Conservation (phyloP, 2,113 vertebrate genomes). For the Cephalopholis sonnerati region DNA sequence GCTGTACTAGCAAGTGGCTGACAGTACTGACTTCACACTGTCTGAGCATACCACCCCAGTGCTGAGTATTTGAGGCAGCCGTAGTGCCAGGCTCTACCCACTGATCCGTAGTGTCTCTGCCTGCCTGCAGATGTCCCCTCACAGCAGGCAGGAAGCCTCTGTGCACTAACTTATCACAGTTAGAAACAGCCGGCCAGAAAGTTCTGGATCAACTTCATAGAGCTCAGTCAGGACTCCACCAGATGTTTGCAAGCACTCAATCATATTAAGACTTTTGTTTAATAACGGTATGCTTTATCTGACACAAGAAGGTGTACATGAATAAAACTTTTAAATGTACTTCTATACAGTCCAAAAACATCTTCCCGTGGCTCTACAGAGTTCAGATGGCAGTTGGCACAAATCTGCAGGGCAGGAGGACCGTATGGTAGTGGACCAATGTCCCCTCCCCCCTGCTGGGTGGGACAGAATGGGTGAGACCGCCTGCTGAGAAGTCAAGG, state of each 20-base stretch:
- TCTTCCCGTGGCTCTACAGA: not conserved
- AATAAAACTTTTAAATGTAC: not conserved
- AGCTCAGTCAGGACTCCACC: not conserved
- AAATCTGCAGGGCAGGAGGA: conserved; percentile 15
- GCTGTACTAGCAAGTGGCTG: not conserved
- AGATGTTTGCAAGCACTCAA: not conserved
- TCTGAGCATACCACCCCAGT: not conserved
- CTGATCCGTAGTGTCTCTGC: not conserved
- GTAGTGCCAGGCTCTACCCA: conserved; percentile 6
- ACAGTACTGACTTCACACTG: not conserved
- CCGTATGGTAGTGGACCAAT: conserved; percentile 47
- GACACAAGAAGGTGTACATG: not conserved
- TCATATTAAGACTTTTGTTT: not conserved
- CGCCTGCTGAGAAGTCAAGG: conserved; percentile 36
- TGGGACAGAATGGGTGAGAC: conserved; percentile 36
- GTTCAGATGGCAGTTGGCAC: conserved; percentile 33
- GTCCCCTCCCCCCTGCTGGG: conserved; percentile 14
- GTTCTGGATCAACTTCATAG: conserved; percentile 22
- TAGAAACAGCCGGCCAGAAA: conserved; percentile 2
- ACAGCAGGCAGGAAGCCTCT: conserved; percentile 8
- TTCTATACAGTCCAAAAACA: no score
- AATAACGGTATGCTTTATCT: not conserved
- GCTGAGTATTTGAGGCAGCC: not conserved
- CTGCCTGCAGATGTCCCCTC: conserved; percentile 25
- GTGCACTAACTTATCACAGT: not conserved